Evolutionary conservation across 1,140 invertebrate genomes (phyloP).

Genomic region (Cyphomyrmex costatus): DNA sequence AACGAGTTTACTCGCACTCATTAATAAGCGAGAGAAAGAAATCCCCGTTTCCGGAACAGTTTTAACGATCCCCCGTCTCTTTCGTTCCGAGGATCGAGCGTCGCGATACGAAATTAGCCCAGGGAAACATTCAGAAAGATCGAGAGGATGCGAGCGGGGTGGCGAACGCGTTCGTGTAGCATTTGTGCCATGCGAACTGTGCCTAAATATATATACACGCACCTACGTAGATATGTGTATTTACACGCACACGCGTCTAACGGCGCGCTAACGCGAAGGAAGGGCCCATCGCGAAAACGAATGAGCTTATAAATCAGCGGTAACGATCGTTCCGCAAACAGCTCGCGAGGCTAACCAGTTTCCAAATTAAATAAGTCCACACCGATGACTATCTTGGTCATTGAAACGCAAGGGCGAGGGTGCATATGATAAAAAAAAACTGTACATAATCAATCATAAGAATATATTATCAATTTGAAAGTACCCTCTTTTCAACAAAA

Average conservation of each 20-base stretch:
- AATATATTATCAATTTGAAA: not conserved
- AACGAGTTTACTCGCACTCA: slow-evolving; percentile 49
- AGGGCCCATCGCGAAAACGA: slow-evolving; percentile 74
- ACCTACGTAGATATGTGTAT: slow-evolving; percentile 20
- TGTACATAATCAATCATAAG: not conserved
- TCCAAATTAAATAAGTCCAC: slow-evolving; percentile 75
- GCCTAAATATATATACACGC: slow-evolving; percentile 58
- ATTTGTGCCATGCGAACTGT: slow-evolving; percentile 53
- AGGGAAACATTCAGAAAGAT: slow-evolving; percentile 5
- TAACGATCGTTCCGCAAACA: slow-evolving; percentile 78
- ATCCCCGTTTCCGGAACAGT: slow-evolving; percentile 61
- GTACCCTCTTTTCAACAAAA: not conserved
- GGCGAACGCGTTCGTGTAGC: slow-evolving; percentile 31
- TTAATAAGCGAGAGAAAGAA: slow-evolving; percentile 60
- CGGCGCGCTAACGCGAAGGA: slow-evolving; percentile 35
- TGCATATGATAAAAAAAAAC: not conserved
- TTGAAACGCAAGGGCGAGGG: slow-evolving; percentile 9
- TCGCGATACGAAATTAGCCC: slow-evolving; percentile 61
- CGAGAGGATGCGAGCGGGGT: not conserved
- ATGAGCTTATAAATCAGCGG: slow-evolving; percentile 78
- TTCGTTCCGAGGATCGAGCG: slow-evolving; percentile 53
- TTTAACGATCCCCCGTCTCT: slow-evolving; percentile 46
- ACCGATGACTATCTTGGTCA: slow-evolving; percentile 66
- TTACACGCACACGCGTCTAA: slow-evolving; percentile 36
- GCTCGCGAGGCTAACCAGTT: slow-evolving; percentile 67